These are phyloP conservation scores for Trilocha varians DNA, from an alignment of 2,888 invertebrate genomes.

Conservation along the genomic window DNA sequence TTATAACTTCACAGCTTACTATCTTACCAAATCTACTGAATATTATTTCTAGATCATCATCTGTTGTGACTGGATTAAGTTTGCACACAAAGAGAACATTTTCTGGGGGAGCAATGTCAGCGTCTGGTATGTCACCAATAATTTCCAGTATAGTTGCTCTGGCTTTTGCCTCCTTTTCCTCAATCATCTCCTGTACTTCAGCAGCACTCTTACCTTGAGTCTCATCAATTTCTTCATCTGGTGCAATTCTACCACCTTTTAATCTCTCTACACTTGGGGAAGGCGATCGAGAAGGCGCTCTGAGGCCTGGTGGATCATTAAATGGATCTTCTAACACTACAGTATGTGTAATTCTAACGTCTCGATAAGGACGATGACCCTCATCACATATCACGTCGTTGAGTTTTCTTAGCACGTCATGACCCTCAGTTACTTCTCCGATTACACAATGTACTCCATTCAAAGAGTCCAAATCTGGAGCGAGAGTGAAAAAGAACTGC, in stretches of 20 bases:
- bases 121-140: slow-evolving; percentile 97
- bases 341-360: slow-evolving; percentile 97
- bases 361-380: slow-evolving; percentile 91
- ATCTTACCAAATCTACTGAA: slow-evolving; percentile 97
- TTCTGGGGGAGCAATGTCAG: slow-evolving; percentile 98
- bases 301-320: slow-evolving; percentile 86
- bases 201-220: slow-evolving; percentile 86
- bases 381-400: slow-evolving; percentile 96
- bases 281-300: slow-evolving; percentile 89
- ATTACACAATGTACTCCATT: slow-evolving; percentile 96
- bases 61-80: slow-evolving; percentile 97
- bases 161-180: slow-evolving; percentile 94
- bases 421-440: slow-evolving; percentile 94
- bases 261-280: slow-evolving; percentile 88
- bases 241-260: slow-evolving; percentile 89
- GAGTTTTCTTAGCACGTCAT: slow-evolving; percentile 87
- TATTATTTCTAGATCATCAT: slow-evolving; percentile 97
- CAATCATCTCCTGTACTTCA: slow-evolving; percentile 90
- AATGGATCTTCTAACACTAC: slow-evolving; percentile 97
- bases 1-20: slow-evolving; percentile 94
- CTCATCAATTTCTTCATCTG: slow-evolving; percentile 95
- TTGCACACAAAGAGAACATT: slow-evolving; percentile 99
- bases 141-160: slow-evolving; percentile 98
- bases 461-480: slow-evolving; percentile 88
- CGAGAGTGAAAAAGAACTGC: slow-evolving; percentile 96